phyloP scores from a whole-genome alignment of 53 echinoderm and acorn worm genomes.

The Paracentrotus lividus region DNA sequence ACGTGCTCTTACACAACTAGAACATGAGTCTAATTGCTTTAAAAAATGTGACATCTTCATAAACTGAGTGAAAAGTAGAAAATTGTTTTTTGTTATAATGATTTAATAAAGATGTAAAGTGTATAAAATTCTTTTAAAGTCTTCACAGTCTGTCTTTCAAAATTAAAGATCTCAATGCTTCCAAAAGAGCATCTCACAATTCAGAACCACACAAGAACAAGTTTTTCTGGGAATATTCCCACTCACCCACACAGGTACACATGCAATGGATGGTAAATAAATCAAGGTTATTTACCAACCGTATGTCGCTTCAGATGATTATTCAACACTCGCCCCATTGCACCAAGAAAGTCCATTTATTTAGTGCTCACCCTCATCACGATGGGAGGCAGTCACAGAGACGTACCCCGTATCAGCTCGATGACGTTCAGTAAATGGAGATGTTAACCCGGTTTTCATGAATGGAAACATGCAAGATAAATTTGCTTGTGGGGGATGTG shows the following conservation, averaged over 20 bases:
- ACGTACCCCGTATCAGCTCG: not conserved
- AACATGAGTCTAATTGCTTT: not conserved
- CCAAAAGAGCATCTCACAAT: no score
- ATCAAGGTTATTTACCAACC: not conserved
- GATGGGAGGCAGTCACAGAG: not conserved
- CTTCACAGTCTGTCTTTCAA: no score
- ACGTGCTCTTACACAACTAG: not conserved
- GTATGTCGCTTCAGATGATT: not conserved
- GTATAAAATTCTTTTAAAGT: not conserved
- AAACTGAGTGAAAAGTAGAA: not conserved
- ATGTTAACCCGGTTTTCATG: slow-evolving; percentile 5
- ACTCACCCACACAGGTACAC: no score
- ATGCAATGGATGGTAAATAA: not conserved
- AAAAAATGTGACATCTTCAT: not conserved
- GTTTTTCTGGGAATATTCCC: not conserved
- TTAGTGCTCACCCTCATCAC: not conserved
- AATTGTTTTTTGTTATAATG: not conserved
- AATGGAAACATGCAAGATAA: not conserved
- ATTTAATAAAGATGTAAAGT: not conserved
- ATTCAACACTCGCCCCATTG: not conserved
- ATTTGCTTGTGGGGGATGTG: slow-evolving; percentile 33
- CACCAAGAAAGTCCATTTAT: not conserved
- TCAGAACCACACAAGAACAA: not conserved
- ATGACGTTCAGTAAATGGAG: not conserved
- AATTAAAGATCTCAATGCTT: not conserved